Percentiles rank a stretch among this genome's conserved stretches.
phyloP scores from a whole-genome alignment of 2,113 vertebrate genomes.

The Choloepus hoffmanni region DNA sequence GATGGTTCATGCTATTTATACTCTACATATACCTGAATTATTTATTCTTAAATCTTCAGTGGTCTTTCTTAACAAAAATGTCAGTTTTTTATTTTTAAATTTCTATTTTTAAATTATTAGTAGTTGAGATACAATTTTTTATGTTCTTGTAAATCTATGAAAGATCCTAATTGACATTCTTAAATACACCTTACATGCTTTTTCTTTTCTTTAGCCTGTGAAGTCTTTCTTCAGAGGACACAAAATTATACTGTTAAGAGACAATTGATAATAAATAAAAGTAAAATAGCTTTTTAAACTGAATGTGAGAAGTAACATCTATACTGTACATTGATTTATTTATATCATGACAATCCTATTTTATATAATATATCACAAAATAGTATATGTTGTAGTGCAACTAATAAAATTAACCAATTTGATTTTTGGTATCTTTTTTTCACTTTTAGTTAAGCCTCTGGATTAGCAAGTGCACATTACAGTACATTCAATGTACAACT shows the following conservation, averaged over 20 bases:
- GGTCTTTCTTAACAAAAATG: neutral
- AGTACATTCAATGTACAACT: neutral
- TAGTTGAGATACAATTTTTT: neutral
- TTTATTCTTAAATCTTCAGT: neutral
- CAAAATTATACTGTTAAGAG: neutral
- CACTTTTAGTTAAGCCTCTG: neutral
- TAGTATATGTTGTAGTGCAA: neutral
- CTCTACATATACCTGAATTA: neutral
- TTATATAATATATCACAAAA: neutral
- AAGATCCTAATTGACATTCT: neutral
- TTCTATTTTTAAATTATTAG: slow-evolving; percentile 19
- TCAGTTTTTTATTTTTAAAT: neutral
- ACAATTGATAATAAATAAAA: slow-evolving; percentile 18
- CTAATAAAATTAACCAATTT: neutral
- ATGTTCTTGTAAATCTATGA: neutral
- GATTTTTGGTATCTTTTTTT: neutral
- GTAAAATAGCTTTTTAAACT: neutral
- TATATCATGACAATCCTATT: neutral
- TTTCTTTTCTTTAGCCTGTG: neutral
- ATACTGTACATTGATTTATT: neutral
- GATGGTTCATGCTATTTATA: neutral
- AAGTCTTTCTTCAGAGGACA: neutral
- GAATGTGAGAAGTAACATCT: neutral
- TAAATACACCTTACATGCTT: neutral
- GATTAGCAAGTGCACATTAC: neutral